phyloP scores from a whole-genome alignment of 2,113 vertebrate species.

The Macquaria ambigua region DNA sequence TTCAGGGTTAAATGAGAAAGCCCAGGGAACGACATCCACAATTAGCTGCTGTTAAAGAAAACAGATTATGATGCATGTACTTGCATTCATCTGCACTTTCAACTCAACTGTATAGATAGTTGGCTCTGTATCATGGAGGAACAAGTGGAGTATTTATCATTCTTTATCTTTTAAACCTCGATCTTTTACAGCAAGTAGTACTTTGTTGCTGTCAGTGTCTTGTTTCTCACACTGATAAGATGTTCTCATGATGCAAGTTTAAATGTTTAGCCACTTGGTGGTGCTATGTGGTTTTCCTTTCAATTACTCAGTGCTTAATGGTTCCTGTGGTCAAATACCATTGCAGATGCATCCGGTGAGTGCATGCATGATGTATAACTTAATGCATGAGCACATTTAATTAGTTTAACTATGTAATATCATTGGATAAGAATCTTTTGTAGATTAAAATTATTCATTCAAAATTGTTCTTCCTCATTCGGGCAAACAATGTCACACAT shows the following conservation, averaged over 20 bases:
- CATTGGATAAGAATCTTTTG: neutral
- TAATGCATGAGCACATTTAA: neutral
- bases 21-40: too few species aligned
- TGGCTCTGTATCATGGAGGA: too few species aligned
- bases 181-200: neutral
- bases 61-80: too few species aligned
- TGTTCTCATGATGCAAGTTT: neutral
- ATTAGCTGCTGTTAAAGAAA: too few species aligned
- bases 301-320: neutral
- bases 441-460: neutral
- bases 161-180: neutral
- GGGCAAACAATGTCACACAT: neutral
- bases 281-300: neutral
- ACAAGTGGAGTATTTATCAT: neutral
- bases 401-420: neutral
- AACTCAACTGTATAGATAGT: too few species aligned
- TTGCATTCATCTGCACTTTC: too few species aligned
- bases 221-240: neutral
- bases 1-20: too few species aligned
- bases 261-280: constrained; percentile 5
- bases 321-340: neutral
- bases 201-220: neutral
- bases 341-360: neutral
- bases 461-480: neutral
- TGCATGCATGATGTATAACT: neutral